These are phyloP conservation scores for Callithrix jacchus DNA, from an alignment of 2,113 vertebrate species.

Conservation along the genomic window DNA sequence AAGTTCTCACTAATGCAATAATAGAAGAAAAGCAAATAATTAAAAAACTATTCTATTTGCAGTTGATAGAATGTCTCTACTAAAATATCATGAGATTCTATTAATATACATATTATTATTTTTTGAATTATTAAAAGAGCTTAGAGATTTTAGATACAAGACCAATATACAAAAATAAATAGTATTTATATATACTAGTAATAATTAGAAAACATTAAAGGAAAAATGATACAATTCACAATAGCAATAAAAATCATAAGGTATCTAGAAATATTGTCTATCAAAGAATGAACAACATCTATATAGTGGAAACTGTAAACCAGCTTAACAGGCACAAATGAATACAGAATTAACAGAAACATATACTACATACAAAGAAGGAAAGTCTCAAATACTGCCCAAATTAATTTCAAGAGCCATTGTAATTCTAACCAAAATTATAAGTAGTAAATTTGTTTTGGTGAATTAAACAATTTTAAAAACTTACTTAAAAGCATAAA, in stretches of 20 bases:
- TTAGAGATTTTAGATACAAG: not conserved
- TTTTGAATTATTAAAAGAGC: not conserved
- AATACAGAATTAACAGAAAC: not conserved
- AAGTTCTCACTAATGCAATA: not conserved
- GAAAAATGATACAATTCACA: not conserved
- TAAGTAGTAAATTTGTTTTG: not conserved
- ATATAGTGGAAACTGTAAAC: not conserved
- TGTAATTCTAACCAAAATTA: not conserved
- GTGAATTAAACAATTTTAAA: not conserved
- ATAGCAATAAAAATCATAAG: not conserved
- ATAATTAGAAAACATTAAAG: not conserved
- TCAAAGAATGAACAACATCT: not conserved
- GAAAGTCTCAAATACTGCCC: not conserved
- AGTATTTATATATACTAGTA: not conserved
- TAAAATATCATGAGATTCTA: not conserved
- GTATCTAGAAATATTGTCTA: not conserved
- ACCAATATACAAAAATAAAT: not conserved
- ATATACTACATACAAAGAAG: not conserved
- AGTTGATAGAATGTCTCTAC: not conserved
- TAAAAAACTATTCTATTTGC: not conserved
- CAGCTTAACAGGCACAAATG: not conserved
- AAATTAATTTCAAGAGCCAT: not conserved
- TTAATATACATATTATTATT: not conserved
- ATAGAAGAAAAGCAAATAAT: slow-evolving; percentile 14
- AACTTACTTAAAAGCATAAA: not conserved